Evolutionary conservation across 2,113 vertebrate genomes (phyloP), one percentile per base, ranked within the genome.

Genomic region (Oplegnathus fasciatus): DNA sequence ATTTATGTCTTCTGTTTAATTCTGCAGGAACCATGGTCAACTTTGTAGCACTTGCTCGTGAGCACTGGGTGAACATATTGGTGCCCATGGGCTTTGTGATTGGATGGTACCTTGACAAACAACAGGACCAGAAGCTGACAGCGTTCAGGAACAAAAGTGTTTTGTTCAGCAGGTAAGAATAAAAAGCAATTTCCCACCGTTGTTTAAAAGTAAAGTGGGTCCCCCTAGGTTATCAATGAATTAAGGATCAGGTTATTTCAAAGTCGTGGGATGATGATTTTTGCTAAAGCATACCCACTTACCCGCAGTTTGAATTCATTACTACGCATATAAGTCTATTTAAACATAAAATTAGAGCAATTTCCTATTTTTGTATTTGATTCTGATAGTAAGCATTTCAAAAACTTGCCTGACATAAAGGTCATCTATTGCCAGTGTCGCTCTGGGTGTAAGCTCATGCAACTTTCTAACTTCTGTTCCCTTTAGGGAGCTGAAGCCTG

Each of bases 71-170:
- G 26, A 91, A 97, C 79, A 54, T 97, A 46, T 67, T 99, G 5
- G 95, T 99, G 30, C 98, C 98, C 0, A n/a, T 96, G 54, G 98
- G 97, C 83, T 97, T 98, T 89, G 91, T 97, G 44, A 0, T 98
- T 13, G 98, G 98, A 52, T 94, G 93, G 62, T 99, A 98, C 72
- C 76, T 97, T 34, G 98, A 99, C 93, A 96, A 80, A 87, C 88
- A 9, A 87, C 96, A 95, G 61, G 98, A 98, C 78, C 91, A 95
- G 86, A 97, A 93, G 77, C 85, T 99, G 68, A 93, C 96, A 22
- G 46, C 95, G 34, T 99, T 97, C 96, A 96, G 97, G 88, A 99
- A 99, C 93, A 98, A 97, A 94, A 99, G 98, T 82, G 64, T 86
- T 9, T 89, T 99, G 40, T 99, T 88, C 75, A 92, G 80, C 92